Conservation (phyloP, 2,113 vertebrate species). For the Gavia stellata region DNA sequence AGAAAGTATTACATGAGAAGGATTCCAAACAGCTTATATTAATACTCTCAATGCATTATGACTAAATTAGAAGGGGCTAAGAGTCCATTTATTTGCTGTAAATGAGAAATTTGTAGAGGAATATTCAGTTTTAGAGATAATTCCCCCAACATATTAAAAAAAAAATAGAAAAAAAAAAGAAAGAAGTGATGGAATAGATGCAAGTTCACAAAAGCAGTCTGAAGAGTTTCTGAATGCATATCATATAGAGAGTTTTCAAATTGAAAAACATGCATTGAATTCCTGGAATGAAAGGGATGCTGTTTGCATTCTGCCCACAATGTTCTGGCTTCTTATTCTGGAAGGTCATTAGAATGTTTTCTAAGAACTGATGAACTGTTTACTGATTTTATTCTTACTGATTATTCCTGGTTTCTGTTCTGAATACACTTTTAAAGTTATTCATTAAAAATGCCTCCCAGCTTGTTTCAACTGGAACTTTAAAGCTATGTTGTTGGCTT, state of each 20-base stretch:
- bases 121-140: background rate
- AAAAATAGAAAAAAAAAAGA: background rate
- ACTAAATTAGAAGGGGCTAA: background rate
- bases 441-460: slow-evolving; percentile 53
- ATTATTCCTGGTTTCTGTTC: background rate
- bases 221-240: background rate
- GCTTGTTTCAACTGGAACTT: slow-evolving; percentile 46
- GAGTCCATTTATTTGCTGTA: background rate
- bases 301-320: slow-evolving; percentile 48
- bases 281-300: slow-evolving; percentile 53
- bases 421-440: slow-evolving; percentile 35
- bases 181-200: background rate
- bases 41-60: background rate
- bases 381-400: slow-evolving; percentile 11
- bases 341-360: slow-evolving; percentile 48
- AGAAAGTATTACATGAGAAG: background rate
- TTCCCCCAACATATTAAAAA: background rate
- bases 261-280: background rate
- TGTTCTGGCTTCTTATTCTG: slow-evolving; percentile 27
- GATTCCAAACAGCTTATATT: background rate
- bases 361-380: slow-evolving; percentile 28
- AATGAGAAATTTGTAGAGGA: background rate
- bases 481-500: background rate
- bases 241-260: background rate
- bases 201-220: background rate